Base-by-base conservation (phyloP, 2,797 vertebrate genomes). In the Silurus lanzhouensis region DNA sequence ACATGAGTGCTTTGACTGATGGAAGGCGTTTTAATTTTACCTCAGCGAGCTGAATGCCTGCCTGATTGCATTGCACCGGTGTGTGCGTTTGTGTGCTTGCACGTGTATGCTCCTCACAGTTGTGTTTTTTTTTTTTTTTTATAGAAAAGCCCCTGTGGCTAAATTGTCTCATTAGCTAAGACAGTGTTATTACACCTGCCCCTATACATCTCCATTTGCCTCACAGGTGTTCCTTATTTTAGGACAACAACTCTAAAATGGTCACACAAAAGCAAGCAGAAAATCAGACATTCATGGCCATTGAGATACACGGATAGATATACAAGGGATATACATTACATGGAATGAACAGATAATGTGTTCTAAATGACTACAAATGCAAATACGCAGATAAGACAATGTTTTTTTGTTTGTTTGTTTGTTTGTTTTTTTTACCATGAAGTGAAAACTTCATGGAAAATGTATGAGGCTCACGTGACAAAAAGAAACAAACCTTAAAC, bases 121-220 rank as follows among this genome's bases (percentile, higher is more conserved):
- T 78, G 85, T 83, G 38, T 38, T 38, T 38, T 38, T 38, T 38
- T 38, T 38, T 83, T 85, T 85, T 83, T 88, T 83, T 87, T 84
- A 87, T 85, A 71, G 76, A 87, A 87, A 15, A 20, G 12, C 75
- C 82, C 85, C 75, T 27, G 58, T 78, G 88, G 61, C 74, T 77
- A 68, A 84, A 84, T 58, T 83, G 64, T 75, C 78, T 89, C 84
- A 87, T 87, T 85, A 89, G 74, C 84, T 78, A 85, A 87, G 68
- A 44, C 58, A 44, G 78, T 87, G 79, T 82, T 61, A 76, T 75
- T 81, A 52, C 27, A 84, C 74, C 46, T 83, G 77, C 71, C 71
- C 60, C 80, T 27, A 85, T 82, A 81, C 12, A 68, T 81, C 86
- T 89, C 71, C 27, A 84, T 83, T 87, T 80, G 67, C 66, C 64